Percentiles rank a stretch among this genome's conserved stretches.
Evolutionary conservation across 2,113 vertebrate species (phyloP).

Genomic region (Verasper variegatus): DNA sequence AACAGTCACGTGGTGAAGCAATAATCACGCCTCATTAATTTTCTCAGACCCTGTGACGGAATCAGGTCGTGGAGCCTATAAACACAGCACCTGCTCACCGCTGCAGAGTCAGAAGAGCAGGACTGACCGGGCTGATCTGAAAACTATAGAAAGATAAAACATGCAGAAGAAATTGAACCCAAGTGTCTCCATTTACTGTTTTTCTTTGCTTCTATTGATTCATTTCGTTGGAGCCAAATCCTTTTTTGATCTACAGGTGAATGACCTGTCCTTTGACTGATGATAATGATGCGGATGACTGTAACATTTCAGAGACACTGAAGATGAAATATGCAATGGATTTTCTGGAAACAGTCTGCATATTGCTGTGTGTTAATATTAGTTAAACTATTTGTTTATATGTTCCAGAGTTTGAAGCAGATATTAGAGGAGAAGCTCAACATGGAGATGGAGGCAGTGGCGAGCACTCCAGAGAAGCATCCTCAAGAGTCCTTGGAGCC

Average conservation of each 20-base stretch:
- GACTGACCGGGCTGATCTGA: neutral
- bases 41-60: conserved; percentile 69
- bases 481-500: conserved; percentile 57
- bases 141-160: neutral
- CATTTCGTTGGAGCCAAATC: conserved; percentile 62
- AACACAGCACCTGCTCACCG: conserved; percentile 68
- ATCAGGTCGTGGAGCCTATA: conserved; percentile 66
- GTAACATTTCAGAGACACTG: neutral
- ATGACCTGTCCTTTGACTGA: neutral
- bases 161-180: conserved; percentile 76
- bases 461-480: conserved; percentile 9
- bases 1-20: conserved; percentile 15
- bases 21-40: conserved; percentile 71
- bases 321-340: neutral
- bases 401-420: conserved; percentile 73
- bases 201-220: conserved; percentile 78
- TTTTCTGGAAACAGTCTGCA: neutral
- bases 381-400: neutral
- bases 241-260: conserved; percentile 76
- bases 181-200: conserved; percentile 62
- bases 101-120: conserved; percentile 9
- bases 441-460: conserved; percentile 37
- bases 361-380: neutral
- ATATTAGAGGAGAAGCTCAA: conserved; percentile 74
- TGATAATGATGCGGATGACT: neutral